Conservation (phyloP, 64 coral and sea anemone species). For the Montipora sp. region DNA sequence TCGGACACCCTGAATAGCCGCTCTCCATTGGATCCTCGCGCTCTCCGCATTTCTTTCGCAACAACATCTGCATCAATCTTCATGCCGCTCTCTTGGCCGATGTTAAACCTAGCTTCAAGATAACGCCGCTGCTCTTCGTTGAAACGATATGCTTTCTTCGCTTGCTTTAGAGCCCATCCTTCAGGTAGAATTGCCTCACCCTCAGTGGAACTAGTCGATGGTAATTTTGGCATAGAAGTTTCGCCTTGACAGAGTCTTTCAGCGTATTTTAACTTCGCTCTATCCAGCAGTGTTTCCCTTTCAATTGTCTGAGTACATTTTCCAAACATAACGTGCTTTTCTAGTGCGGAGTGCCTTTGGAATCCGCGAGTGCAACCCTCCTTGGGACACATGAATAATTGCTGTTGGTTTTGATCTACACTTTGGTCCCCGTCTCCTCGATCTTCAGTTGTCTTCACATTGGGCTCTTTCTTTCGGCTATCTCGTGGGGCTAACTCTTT, state of each 20-base stretch:
- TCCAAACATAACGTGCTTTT: neutral
- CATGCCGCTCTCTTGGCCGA: constrained; percentile 50
- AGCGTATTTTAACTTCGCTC: constrained; percentile 7
- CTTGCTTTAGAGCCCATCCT: constrained; percentile 9
- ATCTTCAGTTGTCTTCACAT: neutral
- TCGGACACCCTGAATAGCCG: constrained; percentile 11
- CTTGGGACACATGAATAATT: neutral
- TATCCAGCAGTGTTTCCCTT: neutral
- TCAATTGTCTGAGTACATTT: neutral
- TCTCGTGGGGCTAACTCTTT: neutral
- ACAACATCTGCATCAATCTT: constrained; percentile 54
- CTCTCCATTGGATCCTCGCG: constrained; percentile 8
- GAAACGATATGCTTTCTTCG: constrained; percentile 50
- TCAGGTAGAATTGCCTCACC: neutral
- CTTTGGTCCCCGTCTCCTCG: neutral
- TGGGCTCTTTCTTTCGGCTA: neutral
- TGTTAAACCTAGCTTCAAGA: constrained; percentile 31
- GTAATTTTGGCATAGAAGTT: constrained; percentile 5
- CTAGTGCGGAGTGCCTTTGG: neutral
- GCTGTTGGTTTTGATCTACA: neutral
- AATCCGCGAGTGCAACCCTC: neutral
- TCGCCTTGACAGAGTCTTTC: neutral
- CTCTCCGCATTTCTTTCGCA: neutral
- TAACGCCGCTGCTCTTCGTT: constrained; percentile 55
- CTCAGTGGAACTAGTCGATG: neutral